Conservation (phyloP, 2,888 invertebrate genomes). For the Sphaerophoria taeniata region DNA sequence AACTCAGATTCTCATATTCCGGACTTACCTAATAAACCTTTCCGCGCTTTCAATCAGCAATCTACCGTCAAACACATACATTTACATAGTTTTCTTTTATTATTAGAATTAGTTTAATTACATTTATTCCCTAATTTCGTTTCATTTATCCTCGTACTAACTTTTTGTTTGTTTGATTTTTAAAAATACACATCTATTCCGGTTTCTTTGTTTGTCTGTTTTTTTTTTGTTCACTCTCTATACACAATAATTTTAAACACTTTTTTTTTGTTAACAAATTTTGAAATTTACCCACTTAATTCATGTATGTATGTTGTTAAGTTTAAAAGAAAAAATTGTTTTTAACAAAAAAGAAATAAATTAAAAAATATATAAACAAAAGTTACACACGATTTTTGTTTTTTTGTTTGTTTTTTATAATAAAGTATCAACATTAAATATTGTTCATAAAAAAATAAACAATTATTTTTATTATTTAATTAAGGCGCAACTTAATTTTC, state of each 20-base stretch:
- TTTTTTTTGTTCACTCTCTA: conserved; percentile 42
- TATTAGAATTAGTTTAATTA: conserved; percentile 27
- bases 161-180: conserved; percentile 31
- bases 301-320: conserved; percentile 21
- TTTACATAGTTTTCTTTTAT: conserved; percentile 19
- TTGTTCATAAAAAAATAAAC: conserved; percentile 55
- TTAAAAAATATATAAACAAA: conserved; percentile 65
- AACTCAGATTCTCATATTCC: too few relatives aligned
- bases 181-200: conserved; percentile 62
- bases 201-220: conserved; percentile 33
- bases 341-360: conserved; percentile 70
- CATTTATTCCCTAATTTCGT: conserved; percentile 59
- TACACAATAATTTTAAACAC: conserved; percentile 64
- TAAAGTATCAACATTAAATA: conserved; percentile 53
- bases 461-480: too few relatives aligned
- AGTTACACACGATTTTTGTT: conserved; percentile 50
- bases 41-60: neutral
- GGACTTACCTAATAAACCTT: neutral
- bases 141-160: conserved; percentile 58
- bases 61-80: conserved; percentile 17
- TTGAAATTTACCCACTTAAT: conserved; percentile 59
- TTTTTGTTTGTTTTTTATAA: conserved; percentile 34
- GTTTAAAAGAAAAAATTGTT: conserved; percentile 38
- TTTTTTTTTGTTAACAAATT: conserved; percentile 72
- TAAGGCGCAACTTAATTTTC: conserved; percentile 63